Base-by-base conservation (phyloP, 2,888 invertebrate genomes). In the Apoda limacodes region DNA sequence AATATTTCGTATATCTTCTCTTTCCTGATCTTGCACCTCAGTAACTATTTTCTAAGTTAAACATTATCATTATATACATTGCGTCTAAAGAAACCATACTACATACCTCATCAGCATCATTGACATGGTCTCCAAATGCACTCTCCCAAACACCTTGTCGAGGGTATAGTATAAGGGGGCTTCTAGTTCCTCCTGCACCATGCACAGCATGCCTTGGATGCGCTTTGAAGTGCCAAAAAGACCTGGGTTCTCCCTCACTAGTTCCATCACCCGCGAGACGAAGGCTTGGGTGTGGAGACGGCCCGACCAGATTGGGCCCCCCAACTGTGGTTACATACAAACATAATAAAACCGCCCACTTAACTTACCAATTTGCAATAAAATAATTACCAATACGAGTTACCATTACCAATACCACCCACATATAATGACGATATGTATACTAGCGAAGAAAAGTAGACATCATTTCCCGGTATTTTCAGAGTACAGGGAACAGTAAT, bases 231-330 rank as follows among this genome's bases (percentile, higher is more conserved):
- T 98, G 7, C 83, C 83, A 34, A 90, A 75, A 46, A 78, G 55
- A 28, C 72, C 48, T 0, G 78, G 62, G 24, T 69, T 57, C 10
- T 65, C 53, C 23, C 74, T 61, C 5, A 85, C 75, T 22, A 70
- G 60, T 0, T 51, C 40, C 1, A 94, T 57, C 5, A 97, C 81
- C 23, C 85, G 71, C 1, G 78, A 54, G 0, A 98, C 88, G 69
- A 99, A 99, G 0, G 75, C 61, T 25, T 76, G 70, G 46, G 92
- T 86, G 65, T 98, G 96, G 22, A 99, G 84, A 0, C 90, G 88
- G 0, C 86, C 93, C 1, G 90, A 85, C 96, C 98, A 99, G 44
- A 99, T 88, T 0, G 99, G 99, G 1, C 99, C 99, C 6, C 94
- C 95, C 44, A 94, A 65, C 88, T 93, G 65, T 60, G 51, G 32